Conservation (phyloP, 2,888 invertebrate species). For the Anoplius nigerrimus region DNA sequence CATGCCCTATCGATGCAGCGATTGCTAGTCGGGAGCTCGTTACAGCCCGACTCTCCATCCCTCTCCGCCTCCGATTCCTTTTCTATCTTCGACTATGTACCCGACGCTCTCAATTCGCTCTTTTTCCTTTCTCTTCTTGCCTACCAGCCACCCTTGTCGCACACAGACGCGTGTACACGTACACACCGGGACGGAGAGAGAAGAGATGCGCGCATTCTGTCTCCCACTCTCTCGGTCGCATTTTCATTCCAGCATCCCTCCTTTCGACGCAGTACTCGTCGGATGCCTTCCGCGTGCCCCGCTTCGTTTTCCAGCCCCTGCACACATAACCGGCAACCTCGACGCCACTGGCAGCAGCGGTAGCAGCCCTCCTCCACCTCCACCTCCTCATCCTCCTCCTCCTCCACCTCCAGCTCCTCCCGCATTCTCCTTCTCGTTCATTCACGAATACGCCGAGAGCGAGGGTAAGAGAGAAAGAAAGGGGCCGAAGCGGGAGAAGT, state of each 20-base stretch:
- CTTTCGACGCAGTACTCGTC: constrained; percentile 20
- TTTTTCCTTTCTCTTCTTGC: constrained; percentile 19
- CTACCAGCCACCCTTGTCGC: constrained; percentile 18
- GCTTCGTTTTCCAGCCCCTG: constrained; percentile 44
- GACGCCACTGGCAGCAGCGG: constrained; percentile 7
- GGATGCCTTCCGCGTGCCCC: constrained; percentile 30
- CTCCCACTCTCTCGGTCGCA: constrained; percentile 19
- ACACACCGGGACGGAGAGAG: no score
- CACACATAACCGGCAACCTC: constrained; percentile 30
- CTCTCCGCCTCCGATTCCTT: not conserved
- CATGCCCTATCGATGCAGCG: constrained; percentile 18
- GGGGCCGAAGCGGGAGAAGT: constrained; percentile 7
- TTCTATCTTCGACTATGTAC: no score
- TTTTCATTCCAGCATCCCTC: constrained; percentile 12
- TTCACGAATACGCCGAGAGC: constrained; percentile 17
- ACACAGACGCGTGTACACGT: no score
- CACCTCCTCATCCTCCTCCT: constrained; percentile 3
- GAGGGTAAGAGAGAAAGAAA: constrained; percentile 29
- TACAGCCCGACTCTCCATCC: constrained; percentile 23
- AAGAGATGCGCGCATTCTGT: constrained; percentile 20
- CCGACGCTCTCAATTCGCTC: constrained; percentile 2
- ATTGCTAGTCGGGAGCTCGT: constrained; percentile 21
- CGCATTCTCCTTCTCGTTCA: constrained; percentile 38
- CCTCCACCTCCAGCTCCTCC: constrained; percentile 28
- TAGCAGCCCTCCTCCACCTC: constrained; percentile 2